Base-by-base conservation (phyloP, 2,113 vertebrate species). In the Tyrannus savana region DNA sequence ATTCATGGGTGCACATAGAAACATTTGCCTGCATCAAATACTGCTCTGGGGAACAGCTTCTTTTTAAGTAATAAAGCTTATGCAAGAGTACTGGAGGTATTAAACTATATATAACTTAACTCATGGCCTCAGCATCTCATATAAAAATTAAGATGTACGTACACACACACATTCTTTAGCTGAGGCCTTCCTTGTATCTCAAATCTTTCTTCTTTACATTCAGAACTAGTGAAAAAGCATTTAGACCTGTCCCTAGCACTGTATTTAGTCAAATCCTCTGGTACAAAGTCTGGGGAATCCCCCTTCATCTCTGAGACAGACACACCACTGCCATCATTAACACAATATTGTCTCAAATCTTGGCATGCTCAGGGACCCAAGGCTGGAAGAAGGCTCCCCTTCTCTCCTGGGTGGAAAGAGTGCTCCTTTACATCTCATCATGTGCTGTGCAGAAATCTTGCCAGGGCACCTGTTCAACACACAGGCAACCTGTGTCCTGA, bases 401-500 rank as follows among this genome's bases (percentile, higher is more conserved):
- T 41, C 25, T 58, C 44, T 52, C 16, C 31, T 8, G 22, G 39
- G 16, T 30, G 4, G n/a, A 60, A 49, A 42, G 27, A 72, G 28
- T 1, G 1, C 25, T 44, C 50, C 49, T 60, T 37, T 44, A 25
- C 41, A 41, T 33, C 37, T 14, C 42, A n/a, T 28, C 3, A 0
- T 5, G 24, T 2, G 8, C 31, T 3, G 2, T 19, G 31, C 50
- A 71, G 62, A 55, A 75, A 60, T 68, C 27, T 22, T 0, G 0
- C 22, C 16, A 35, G 4, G 53, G 58, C 14, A 68, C 14, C 37
- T 37, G 37, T 37, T 37, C 37, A 37, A 37, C 37, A 37, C 37
- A 37, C 37, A 37, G 37, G 37, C 37, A 59, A 64, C 44, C n/a
- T 1, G 0, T 15, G 14, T 39, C 31, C 44, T 68, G 25, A 67